These are phyloP conservation scores for Rhopalosiphum padi DNA, from an alignment of 1,140 invertebrate genomes.

Conservation along the genomic window DNA sequence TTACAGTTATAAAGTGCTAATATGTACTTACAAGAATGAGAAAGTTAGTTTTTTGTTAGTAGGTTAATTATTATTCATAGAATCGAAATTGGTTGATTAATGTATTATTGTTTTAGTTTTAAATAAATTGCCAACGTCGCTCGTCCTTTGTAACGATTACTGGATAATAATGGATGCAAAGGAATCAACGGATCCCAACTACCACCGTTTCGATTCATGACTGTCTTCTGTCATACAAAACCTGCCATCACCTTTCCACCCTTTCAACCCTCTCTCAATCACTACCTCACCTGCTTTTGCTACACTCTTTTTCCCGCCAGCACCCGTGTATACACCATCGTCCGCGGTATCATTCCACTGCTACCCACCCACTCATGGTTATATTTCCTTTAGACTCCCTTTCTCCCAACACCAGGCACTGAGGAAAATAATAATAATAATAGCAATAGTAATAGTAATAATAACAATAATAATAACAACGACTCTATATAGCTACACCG, in stretches of 20 bases:
- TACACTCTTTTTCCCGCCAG: background rate
- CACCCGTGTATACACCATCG: background rate
- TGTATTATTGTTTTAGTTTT: conserved; percentile 16
- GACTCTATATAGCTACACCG: background rate
- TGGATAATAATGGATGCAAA: background rate
- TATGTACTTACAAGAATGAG: background rate
- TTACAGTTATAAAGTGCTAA: background rate
- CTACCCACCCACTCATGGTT: background rate
- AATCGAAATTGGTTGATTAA: conserved; percentile 7
- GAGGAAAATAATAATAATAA: conserved; percentile 4
- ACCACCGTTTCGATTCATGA: background rate
- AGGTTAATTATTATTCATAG: background rate
- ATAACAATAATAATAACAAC: conserved; percentile 12
- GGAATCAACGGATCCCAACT: conserved; percentile 16
- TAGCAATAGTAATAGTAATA: background rate
- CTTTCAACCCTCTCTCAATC: background rate
- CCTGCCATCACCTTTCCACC: background rate
- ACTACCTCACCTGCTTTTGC: background rate
- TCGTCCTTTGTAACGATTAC: background rate
- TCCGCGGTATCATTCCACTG: background rate
- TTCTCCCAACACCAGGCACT: background rate
- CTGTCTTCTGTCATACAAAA: conserved; percentile 53
- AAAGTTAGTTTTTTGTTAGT: background rate
- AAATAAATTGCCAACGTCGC: background rate
- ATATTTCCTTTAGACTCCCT: background rate